Evolutionary conservation across 2,797 vertebrate species (phyloP).

Genomic region (Uromys caudimaculatus): DNA sequence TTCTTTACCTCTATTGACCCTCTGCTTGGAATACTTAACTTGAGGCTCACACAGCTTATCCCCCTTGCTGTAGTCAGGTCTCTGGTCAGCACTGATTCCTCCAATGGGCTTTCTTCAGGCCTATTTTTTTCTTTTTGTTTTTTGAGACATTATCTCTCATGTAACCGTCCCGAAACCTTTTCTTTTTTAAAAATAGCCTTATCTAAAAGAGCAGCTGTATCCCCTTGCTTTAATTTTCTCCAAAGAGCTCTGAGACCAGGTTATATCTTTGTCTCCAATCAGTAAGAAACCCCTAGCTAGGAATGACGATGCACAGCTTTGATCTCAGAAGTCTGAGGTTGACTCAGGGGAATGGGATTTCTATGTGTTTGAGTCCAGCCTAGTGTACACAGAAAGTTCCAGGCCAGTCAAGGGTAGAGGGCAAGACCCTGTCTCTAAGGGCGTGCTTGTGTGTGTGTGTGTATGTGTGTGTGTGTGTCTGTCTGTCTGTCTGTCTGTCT

Average conservation of each 20-base stretch:
- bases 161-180: background rate
- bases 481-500: too few species aligned
- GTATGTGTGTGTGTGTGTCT: background rate
- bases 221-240: conserved; percentile 41
- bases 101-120: background rate
- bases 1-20: background rate
- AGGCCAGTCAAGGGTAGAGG: background rate
- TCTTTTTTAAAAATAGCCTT: background rate
- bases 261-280: background rate
- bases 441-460: background rate
- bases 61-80: background rate
- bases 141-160: background rate
- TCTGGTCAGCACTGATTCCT: conserved; percentile 16
- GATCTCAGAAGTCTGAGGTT: background rate
- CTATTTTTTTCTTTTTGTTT: background rate
- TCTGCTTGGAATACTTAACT: background rate
- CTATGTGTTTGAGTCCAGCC: background rate
- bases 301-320: background rate
- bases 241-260: background rate
- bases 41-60: background rate
- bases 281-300: background rate
- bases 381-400: background rate
- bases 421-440: background rate
- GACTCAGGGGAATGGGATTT: background rate
- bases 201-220: background rate